phyloP scores from a whole-genome alignment of 92 coral and sea anemone species.

The Parazoanthus swiftii region DNA sequence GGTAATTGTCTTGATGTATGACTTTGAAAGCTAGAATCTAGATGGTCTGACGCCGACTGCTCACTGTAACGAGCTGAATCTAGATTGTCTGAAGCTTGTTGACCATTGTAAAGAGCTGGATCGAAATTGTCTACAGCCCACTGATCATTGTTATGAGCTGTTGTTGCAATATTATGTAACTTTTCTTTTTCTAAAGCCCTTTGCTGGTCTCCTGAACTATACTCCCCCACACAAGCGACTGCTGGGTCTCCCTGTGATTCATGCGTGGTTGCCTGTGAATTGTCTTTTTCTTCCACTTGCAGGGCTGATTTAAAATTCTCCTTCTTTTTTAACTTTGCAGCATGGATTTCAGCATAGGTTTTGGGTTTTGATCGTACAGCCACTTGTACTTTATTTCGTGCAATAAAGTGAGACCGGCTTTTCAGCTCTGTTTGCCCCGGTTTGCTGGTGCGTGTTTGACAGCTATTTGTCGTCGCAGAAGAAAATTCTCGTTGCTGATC shows the following conservation, averaged over 20 bases:
- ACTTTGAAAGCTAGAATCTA: conserved; percentile 13
- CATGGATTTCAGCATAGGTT: conserved; percentile 40
- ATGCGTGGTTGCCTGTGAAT: neutral
- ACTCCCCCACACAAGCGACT: conserved; percentile 1
- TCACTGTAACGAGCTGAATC: neutral
- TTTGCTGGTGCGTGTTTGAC: neutral
- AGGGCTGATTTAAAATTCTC: neutral
- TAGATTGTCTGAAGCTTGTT: neutral
- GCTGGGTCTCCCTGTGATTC: conserved; percentile 15
- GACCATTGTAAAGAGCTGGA: neutral
- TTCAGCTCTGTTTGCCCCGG: conserved; percentile 6
- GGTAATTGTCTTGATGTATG: neutral
- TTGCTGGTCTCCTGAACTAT: neutral
- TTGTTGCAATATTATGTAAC: neutral
- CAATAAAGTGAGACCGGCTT: neutral
- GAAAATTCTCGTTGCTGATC: neutral
- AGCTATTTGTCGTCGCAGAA: neutral
- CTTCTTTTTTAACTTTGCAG: conserved; percentile 23
- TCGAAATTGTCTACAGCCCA: neutral
- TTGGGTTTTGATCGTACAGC: conserved; percentile 25
- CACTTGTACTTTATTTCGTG: conserved; percentile 20
- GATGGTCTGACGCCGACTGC: neutral
- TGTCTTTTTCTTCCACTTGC: neutral
- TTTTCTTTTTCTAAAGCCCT: neutral
- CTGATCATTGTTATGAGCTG: neutral